Evolutionary conservation across 2,113 vertebrate genomes (phyloP).

Genomic region (Synchiropus splendidus): DNA sequence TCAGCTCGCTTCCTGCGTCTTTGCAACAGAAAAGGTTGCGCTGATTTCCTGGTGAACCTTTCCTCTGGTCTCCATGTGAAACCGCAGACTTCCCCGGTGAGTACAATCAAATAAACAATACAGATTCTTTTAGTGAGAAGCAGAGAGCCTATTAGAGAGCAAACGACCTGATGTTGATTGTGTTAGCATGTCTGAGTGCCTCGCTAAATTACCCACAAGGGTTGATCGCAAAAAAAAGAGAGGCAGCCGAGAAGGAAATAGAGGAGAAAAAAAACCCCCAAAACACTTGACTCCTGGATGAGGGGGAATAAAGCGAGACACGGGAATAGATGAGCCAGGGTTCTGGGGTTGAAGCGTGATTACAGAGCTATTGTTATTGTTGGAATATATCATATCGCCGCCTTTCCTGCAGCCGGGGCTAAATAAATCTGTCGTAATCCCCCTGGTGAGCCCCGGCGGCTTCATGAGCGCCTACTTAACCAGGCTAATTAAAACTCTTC

Average conservation of each 20-base stretch:
- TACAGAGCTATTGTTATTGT: constrained; percentile 60
- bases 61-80: constrained; percentile 44
- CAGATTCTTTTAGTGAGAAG: constrained; percentile 46
- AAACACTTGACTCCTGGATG: constrained; percentile 63
- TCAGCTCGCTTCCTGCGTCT: too few relatives aligned
- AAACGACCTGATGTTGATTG: constrained; percentile 61
- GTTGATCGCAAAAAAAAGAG: constrained; percentile 36
- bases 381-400: constrained; percentile 58
- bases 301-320: constrained; percentile 53
- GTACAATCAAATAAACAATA: constrained; percentile 62
- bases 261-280: constrained; percentile 5
- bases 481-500: constrained; percentile 65
- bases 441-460: constrained; percentile 50
- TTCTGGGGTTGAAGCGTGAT: constrained; percentile 54
- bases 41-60: constrained; percentile 7
- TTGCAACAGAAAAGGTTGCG: neutral
- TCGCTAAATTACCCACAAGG: constrained; percentile 62
- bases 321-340: constrained; percentile 54
- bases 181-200: constrained; percentile 62
- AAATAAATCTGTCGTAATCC: constrained; percentile 65
- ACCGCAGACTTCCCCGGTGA: constrained; percentile 43
- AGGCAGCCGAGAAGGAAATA: constrained; percentile 4
- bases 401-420: constrained; percentile 57
- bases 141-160: constrained; percentile 55
- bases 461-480: constrained; percentile 52